Percentiles rank a stretch among this genome's conserved stretches.
Evolutionary conservation across 2,113 vertebrate species (phyloP).

Genomic region (Pomatorhinus ruficollis): DNA sequence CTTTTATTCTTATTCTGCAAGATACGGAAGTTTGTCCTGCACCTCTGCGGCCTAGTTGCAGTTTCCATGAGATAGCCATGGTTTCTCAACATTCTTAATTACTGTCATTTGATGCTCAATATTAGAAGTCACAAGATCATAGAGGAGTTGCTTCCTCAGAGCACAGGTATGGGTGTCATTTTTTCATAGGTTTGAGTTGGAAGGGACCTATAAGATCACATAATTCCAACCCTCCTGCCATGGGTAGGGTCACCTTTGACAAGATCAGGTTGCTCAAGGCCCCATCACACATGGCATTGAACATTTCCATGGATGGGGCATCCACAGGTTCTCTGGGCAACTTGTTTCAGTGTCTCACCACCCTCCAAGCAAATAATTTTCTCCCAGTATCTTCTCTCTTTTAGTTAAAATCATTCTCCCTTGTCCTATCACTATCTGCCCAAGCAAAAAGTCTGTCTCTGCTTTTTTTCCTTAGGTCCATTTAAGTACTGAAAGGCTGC

Average conservation of each 20-base stretch:
- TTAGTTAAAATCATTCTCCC: neutral
- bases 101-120: neutral
- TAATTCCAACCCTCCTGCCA: neutral
- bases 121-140: neutral
- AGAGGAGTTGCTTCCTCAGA: neutral
- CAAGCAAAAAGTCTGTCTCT: neutral
- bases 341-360: neutral
- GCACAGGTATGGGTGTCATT: neutral
- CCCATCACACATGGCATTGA: neutral
- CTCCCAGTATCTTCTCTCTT: neutral
- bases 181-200: neutral
- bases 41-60: neutral
- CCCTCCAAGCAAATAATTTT: neutral
- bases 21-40: neutral
- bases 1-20: neutral
- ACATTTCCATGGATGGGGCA: neutral
- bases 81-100: neutral
- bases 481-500: neutral
- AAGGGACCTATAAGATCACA: neutral
- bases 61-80: neutral
- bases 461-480: neutral
- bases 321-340: neutral
- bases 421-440: neutral
- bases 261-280: neutral
- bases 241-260: rapidly evolving